These are phyloP conservation scores for Fissipunctia ypsillon DNA, from an alignment of 2,888 invertebrate genomes.

Conservation along the genomic window DNA sequence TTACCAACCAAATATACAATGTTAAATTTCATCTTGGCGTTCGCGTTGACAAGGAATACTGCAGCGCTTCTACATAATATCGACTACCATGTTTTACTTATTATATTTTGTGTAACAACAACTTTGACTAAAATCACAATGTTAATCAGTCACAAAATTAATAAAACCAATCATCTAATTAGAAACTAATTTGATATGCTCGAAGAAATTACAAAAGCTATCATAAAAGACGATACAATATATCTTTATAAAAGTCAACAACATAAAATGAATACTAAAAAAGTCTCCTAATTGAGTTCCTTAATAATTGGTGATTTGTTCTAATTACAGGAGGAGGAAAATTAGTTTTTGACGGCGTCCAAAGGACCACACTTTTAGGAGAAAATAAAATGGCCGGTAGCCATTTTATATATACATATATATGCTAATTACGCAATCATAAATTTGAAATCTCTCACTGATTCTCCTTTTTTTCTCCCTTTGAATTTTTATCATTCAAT, in stretches of 20 bases:
- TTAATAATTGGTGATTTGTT: constrained; percentile 64
- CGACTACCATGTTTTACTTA: not conserved
- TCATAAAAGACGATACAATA: constrained; percentile 35
- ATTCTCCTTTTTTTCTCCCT: constrained; percentile 38
- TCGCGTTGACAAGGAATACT: constrained; percentile 39
- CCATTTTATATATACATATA: too few relatives aligned
- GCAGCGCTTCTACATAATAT: constrained; percentile 11
- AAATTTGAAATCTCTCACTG: constrained; percentile 57
- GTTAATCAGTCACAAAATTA: not conserved
- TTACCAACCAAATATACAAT: constrained; percentile 38
- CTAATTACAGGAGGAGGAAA: constrained; percentile 58
- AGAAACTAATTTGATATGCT: constrained; percentile 44
- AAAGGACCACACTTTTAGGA: constrained; percentile 47
- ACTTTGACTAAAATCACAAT: not conserved
- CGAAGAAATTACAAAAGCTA: constrained; percentile 19
- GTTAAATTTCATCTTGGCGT: constrained; percentile 48
- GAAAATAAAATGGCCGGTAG: constrained; percentile 49
- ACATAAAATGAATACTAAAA: constrained; percentile 59
- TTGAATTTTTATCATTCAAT: constrained; percentile 61
- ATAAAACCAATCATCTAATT: constrained; percentile 5
- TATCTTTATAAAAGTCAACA: constrained; percentile 34
- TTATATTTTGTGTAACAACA: not conserved
- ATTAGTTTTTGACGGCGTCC: constrained; percentile 53
- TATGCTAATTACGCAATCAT: constrained; percentile 66
- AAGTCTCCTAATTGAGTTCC: constrained; percentile 59